phyloP scores from a whole-genome alignment of 2,888 invertebrate species.

The Chloroclystis v-ata region DNA sequence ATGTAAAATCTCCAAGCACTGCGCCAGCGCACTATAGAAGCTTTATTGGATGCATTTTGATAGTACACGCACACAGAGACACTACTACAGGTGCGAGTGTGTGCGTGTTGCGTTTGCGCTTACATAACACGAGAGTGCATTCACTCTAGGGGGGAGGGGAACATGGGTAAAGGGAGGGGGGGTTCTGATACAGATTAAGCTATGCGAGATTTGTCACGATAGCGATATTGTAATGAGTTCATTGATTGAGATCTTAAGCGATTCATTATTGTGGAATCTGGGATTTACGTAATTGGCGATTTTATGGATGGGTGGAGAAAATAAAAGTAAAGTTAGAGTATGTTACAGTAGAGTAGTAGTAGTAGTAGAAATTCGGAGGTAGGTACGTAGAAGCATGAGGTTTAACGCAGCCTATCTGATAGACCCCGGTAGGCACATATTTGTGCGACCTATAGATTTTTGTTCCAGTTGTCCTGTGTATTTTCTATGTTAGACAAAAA shows the following conservation, averaged over 20 bases:
- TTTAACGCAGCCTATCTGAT: too few species aligned
- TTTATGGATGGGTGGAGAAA: too few species aligned
- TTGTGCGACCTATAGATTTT: too few species aligned
- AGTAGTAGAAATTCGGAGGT: too few species aligned
- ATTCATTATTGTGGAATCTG: neutral
- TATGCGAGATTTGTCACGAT: constrained; percentile 34
- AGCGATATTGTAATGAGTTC: constrained; percentile 11
- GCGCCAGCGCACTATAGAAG: constrained; percentile 24
- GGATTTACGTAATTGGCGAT: too few species aligned
- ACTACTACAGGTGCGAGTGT: constrained; percentile 16
- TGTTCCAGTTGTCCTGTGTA: too few species aligned
- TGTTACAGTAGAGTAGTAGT: too few species aligned
- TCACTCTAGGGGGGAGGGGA: constrained; percentile 48
- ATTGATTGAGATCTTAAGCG: constrained; percentile 8
- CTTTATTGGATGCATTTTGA: constrained; percentile 29
- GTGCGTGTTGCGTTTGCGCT: constrained; percentile 46
- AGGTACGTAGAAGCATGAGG: too few species aligned
- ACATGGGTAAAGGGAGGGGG: constrained; percentile 37
- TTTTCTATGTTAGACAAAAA: too few species aligned
- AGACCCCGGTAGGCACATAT: too few species aligned
- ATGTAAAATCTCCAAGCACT: constrained; percentile 6
- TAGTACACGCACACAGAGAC: constrained; percentile 38
- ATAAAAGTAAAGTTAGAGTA: too few species aligned
- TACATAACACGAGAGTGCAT: constrained; percentile 74
- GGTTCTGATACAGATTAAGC: constrained; percentile 30